Percentiles rank a stretch among this genome's conserved stretches.
phyloP scores from a whole-genome alignment of 2,113 vertebrate genomes.

The Elephas maximus region DNA sequence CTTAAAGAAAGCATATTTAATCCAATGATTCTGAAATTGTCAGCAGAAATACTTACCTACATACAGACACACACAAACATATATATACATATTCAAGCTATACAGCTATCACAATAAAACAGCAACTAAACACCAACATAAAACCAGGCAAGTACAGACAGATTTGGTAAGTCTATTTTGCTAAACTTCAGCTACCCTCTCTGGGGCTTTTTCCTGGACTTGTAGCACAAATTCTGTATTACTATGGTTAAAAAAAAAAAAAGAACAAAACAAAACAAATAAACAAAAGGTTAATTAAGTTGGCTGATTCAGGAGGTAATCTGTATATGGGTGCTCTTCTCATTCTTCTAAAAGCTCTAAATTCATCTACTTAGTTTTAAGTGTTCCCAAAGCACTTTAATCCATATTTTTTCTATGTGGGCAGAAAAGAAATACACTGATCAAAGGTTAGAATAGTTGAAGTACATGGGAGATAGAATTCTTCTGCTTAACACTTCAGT shows the following conservation, averaged over 20 bases:
- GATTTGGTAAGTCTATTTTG: neutral
- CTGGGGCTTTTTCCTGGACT: neutral
- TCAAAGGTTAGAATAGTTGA: neutral
- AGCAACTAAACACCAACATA: neutral
- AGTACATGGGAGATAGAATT: constrained; percentile 35
- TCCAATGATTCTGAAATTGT: neutral
- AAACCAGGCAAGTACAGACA: constrained; percentile 14
- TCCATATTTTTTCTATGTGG: neutral
- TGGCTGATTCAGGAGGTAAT: neutral
- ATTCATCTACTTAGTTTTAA: no score
- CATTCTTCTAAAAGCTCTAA: no score
- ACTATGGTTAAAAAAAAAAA: neutral
- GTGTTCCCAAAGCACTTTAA: neutral
- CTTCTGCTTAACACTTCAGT: constrained; percentile 1
- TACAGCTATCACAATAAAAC: neutral
- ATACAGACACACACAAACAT: neutral
- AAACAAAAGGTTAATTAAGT: neutral
- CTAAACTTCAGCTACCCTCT: neutral
- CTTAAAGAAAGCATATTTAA: constrained; percentile 45
- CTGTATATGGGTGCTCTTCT: no score
- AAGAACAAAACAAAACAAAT: neutral
- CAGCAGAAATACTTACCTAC: neutral
- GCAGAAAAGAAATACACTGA: neutral
- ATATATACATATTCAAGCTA: neutral
- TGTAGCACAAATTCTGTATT: neutral